Percentiles rank a stretch among this genome's conserved stretches.
These are phyloP conservation scores for Ladona fulva DNA, from an alignment of 1,140 invertebrate species.

Conservation along the genomic window DNA sequence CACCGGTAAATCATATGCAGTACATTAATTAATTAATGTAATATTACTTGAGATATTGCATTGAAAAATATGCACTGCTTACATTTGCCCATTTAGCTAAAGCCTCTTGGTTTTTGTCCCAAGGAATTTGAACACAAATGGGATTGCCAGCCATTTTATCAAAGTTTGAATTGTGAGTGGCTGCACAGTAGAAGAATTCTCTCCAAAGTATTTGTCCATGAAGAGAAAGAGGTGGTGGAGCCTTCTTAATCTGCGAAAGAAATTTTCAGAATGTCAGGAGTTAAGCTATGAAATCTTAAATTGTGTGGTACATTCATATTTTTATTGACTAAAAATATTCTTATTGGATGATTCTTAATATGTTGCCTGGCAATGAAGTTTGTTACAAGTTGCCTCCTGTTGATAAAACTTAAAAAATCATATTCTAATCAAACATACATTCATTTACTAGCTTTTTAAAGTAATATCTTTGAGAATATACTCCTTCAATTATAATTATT, in stretches of 20 bases:
- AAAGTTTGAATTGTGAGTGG: conserved; percentile 81
- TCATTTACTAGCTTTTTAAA: too few species aligned
- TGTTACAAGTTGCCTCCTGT: too few species aligned
- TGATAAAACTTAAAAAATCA: too few species aligned
- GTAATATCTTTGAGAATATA: too few species aligned
- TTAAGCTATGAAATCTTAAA: too few species aligned
- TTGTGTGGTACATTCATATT: too few species aligned
- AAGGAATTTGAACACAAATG: conserved; percentile 86
- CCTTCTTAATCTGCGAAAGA: conserved; percentile 57
- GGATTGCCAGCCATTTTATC: conserved; percentile 83
- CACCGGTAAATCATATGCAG: not conserved
- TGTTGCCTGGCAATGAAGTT: too few species aligned
- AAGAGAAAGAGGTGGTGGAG: conserved; percentile 69
- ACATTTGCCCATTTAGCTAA: conserved; percentile 84
- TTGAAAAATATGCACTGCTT: conserved; percentile 35
- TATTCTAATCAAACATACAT: too few species aligned
- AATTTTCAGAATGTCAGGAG: conserved; percentile 16
- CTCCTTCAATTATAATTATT: too few species aligned
- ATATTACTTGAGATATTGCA: not conserved
- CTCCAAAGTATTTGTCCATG: conserved; percentile 83
- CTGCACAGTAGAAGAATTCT: conserved; percentile 85
- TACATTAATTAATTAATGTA: conserved; percentile 7
- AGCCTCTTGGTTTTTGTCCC: conserved; percentile 77
- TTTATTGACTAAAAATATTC: too few species aligned
- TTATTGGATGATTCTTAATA: too few species aligned